Conservation (phyloP, 2,888 invertebrate species). For the Resseliella maxima region DNA sequence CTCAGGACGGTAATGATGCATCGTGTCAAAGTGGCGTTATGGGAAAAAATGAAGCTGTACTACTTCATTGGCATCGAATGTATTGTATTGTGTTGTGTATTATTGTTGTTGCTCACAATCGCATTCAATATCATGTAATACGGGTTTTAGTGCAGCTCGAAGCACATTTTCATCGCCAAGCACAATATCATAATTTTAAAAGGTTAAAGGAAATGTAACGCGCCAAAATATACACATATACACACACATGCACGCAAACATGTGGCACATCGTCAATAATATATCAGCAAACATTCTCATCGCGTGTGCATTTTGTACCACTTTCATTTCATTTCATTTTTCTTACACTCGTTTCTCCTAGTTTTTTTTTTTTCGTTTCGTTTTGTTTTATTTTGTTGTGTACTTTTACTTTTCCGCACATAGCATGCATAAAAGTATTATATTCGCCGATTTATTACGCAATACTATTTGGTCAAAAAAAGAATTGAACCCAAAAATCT, state of each 20-base stretch:
- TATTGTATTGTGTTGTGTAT: neutral
- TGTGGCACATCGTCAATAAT: constrained; percentile 53
- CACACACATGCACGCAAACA: no score
- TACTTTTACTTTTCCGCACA: no score
- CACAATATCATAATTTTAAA: constrained; percentile 45
- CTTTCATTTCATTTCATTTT: neutral
- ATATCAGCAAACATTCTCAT: constrained; percentile 33
- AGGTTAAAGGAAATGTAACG: neutral
- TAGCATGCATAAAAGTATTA: no score
- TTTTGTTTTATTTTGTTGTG: no score
- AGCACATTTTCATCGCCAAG: neutral
- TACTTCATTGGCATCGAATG: neutral
- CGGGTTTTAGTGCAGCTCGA: neutral
- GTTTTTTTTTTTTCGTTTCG: no score
- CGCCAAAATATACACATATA: neutral
- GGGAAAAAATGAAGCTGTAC: neutral
- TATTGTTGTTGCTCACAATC: neutral
- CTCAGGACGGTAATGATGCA: neutral
- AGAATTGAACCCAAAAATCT: no score
- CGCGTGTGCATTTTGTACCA: constrained; percentile 17
- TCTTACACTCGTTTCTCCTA: no score
- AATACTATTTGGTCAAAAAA: no score
- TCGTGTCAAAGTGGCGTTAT: neutral
- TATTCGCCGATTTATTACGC: no score
- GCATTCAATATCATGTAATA: constrained; percentile 32